A percentile compares a stretch with the other conserved stretches of the same genome.
Evolutionary conservation across 2,888 invertebrate species (phyloP).

Genomic region (Stenodera caucasica): DNA sequence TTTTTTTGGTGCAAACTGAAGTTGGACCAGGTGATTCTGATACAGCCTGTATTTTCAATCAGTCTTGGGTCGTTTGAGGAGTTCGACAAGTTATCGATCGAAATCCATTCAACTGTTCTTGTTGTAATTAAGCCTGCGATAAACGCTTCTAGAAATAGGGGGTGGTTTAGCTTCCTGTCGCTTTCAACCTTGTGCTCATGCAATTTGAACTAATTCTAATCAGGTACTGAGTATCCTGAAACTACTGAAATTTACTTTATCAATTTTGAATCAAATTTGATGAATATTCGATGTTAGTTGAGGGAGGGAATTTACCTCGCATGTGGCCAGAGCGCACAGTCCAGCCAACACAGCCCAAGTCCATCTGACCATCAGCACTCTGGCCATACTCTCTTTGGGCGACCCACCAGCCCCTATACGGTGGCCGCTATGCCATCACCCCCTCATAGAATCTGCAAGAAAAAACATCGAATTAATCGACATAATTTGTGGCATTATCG

Average conservation of each 20-base stretch:
- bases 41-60: too few relatives aligned
- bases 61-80: too few relatives aligned
- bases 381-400: slow-evolving; percentile 53
- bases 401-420: slow-evolving; percentile 54
- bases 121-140: not conserved
- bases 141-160: not conserved
- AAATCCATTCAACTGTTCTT: not conserved
- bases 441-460: slow-evolving; percentile 58
- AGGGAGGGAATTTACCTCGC: slow-evolving; percentile 54
- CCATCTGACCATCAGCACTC: slow-evolving; percentile 56
- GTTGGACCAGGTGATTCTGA: too few relatives aligned
- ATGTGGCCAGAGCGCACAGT: slow-evolving; percentile 56
- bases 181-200: not conserved
- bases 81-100: not conserved
- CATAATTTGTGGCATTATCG: too few relatives aligned
- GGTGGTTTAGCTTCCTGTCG: not conserved
- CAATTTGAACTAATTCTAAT: not conserved
- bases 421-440: slow-evolving; percentile 60
- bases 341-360: slow-evolving; percentile 55
- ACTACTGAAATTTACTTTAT: not conserved
- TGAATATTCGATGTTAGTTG: too few relatives aligned
- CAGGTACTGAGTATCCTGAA: not conserved
- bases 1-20: too few relatives aligned
- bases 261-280: not conserved
- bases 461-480: slow-evolving; percentile 9